These are phyloP conservation scores for Ploceus nigricollis DNA, from an alignment of 2,113 vertebrate species.

Conservation along the genomic window DNA sequence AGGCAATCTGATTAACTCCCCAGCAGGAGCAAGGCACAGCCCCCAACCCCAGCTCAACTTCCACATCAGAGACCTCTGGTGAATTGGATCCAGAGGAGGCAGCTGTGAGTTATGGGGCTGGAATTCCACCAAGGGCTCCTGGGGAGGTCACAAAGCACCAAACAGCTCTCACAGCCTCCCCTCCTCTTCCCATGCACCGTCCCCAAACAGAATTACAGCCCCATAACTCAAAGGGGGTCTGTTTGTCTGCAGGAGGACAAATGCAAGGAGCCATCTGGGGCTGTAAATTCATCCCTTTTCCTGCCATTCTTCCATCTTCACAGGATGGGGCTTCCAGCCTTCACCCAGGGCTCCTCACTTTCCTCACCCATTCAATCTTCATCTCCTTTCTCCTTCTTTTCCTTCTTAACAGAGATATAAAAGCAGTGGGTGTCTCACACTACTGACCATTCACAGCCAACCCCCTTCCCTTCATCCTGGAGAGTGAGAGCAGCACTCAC, in stretches of 20 bases:
- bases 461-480: background rate
- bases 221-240: background rate
- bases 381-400: background rate
- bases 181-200: background rate
- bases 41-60: background rate
- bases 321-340: background rate
- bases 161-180: background rate
- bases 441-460: background rate
- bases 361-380: background rate
- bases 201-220: constrained; percentile 12
- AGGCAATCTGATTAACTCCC: background rate
- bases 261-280: background rate
- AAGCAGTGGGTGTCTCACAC: background rate
- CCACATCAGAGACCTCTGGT: background rate
- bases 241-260: constrained; percentile 14
- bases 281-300: background rate
- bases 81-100: constrained; percentile 57
- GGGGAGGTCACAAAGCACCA: constrained; percentile 57
- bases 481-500: background rate
- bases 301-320: background rate
- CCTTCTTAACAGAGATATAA: background rate
- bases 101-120: constrained; percentile 60
- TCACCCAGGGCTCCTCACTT: background rate
- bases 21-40: background rate
- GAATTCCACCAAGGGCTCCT: constrained; percentile 68